Evolutionary conservation across 2,888 invertebrate genomes (phyloP), one percentile per base, ranked within the genome.

Genomic region (Dusona sp.): DNA sequence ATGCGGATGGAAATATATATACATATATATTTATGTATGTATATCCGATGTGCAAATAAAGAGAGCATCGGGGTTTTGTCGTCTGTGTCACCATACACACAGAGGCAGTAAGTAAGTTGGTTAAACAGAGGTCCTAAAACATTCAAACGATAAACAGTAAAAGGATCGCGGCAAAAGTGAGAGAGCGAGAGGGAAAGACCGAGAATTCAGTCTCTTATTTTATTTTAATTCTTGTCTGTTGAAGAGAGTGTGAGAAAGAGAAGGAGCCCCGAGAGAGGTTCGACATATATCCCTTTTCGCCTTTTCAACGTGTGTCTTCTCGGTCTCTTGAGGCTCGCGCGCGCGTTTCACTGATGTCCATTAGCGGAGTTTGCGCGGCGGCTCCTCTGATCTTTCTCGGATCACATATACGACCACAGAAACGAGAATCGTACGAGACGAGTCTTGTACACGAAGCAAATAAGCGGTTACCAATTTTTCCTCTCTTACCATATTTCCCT

Each of bases 281-380:
- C 79, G 82, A 79, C 80, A 79, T 74, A 73, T 79, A 75, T 81
- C 51, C 79, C 68, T 78, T 85, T 82, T 74, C 75, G 79, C 57
- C 75, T 81, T 67, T 78, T 64, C 61, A 70, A 57, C 61, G 61
- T 68, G 79, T 73, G 33, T 79, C 51, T 86, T 80, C 64, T 67
- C 67, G 74, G 51, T 61, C 75, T 84, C 74, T 85, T 68, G 74
- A 45, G 33, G 78, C 61, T 22, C 48, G 65, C 84, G 54, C 67
- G 73, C 70, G 73, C 38, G 73, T 79, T 83, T 85, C 80, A 78
- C 80, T 78, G 90, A 89, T 88, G 92, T 93, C 93, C 94, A 94
- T 94, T 94, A 94, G 93, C 92, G 90, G 91, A 93, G 94, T 94
- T 94, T 94, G 94, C 93, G 93, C 90, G 94, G 93, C 93, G 94